A percentile compares a stretch with the other conserved stretches of the same genome.
These are phyloP conservation scores for Pelecanoides urinatrix DNA, from an alignment of 2,113 vertebrate genomes.

Conservation along the genomic window DNA sequence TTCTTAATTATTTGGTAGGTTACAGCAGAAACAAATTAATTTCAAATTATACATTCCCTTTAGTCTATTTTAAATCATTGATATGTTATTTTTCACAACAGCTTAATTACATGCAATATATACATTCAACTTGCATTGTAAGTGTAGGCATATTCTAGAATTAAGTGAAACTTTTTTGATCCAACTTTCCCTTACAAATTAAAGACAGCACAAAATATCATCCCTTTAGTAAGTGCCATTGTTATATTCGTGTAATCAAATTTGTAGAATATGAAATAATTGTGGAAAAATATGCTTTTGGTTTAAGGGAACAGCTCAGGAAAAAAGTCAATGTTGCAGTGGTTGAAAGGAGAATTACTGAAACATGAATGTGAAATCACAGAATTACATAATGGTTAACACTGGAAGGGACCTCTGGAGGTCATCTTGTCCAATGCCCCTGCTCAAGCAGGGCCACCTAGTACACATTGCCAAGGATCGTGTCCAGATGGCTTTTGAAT, in stretches of 20 bases:
- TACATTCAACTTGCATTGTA: not conserved
- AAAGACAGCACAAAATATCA: not conserved
- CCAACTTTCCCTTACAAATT: not conserved
- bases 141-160: not conserved
- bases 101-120: not conserved
- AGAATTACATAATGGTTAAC: not conserved
- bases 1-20: not conserved
- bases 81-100: not conserved
- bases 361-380: not conserved
- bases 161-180: not conserved
- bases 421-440: not conserved
- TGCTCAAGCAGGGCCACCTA: not conserved
- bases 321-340: not conserved
- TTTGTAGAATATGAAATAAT: not conserved
- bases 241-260: not conserved
- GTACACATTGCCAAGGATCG: not conserved
- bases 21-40: not conserved
- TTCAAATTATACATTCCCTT: not conserved
- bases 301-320: not conserved
- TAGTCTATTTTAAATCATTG: not conserved
- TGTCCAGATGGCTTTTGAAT: not conserved
- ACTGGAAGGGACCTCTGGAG: not conserved
- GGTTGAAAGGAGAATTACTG: not conserved
- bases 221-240: not conserved
- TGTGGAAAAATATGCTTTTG: not conserved